Conservation (phyloP, 2,113 vertebrate species). For the Gobiocypris rarus region DNA sequence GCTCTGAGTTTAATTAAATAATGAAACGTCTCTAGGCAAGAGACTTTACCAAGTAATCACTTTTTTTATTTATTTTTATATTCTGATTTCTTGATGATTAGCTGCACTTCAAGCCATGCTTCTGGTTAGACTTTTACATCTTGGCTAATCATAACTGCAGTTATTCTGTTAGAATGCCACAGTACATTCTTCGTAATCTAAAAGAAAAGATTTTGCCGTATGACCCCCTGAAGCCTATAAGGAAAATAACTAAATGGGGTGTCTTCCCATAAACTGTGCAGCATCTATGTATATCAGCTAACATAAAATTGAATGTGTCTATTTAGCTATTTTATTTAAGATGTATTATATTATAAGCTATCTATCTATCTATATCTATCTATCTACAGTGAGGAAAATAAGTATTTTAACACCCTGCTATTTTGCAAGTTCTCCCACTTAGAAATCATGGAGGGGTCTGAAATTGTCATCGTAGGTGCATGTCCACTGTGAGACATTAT, state of each 20-base stretch:
- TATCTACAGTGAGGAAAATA: too few species aligned
- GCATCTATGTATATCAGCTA: neutral
- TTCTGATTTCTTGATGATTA: conserved; percentile 47
- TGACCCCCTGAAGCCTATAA: neutral
- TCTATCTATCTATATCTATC: too few species aligned
- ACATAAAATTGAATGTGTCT: neutral
- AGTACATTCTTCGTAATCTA: neutral
- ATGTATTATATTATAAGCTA: too few species aligned
- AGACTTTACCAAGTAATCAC: conserved; percentile 25
- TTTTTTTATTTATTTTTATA: neutral
- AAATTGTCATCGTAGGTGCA: too few species aligned
- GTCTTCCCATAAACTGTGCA: neutral
- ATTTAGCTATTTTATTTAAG: too few species aligned
- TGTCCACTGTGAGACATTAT: too few species aligned
- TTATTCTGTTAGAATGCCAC: neutral
- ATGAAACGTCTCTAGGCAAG: conserved; percentile 44
- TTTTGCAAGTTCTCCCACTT: too few species aligned
- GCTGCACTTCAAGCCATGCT: conserved; percentile 11
- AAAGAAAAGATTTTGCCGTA: neutral
- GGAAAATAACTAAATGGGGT: neutral
- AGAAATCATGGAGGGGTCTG: too few species aligned
- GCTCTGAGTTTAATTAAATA: conserved; percentile 48
- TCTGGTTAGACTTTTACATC: conserved; percentile 16
- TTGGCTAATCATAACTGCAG: conserved; percentile 8
- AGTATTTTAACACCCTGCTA: too few species aligned